Base-by-base conservation (phyloP, 2,888 invertebrate species). In the Platycheirus albimanus region DNA sequence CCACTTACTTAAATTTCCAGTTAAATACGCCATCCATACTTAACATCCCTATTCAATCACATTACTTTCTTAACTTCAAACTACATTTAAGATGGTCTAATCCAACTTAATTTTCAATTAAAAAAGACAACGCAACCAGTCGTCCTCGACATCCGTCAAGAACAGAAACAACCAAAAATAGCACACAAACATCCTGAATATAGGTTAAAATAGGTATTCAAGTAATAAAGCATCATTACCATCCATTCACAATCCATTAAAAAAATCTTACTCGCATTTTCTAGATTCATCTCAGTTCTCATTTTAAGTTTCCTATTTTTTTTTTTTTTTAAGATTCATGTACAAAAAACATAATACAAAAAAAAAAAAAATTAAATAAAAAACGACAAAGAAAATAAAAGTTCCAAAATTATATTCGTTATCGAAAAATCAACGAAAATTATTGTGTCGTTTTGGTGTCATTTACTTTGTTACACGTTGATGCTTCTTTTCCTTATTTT, bases 341-440 rank as follows among this genome's bases (percentile, higher is more conserved):
- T n/a, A n/a, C n/a, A n/a, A 56, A 56, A 28, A 43, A 43, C 4
- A 17, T 38, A 38, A 15, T 58, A 41, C 20, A 61, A 30, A 33
- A 33, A 11, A n/a, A 28, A 30, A 11, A 15, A 0, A 43, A 58
- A 17, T 19, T n/a, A 24, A 45, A 17, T 20, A 54, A 33, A 20
- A 15, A 47, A 69, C 47, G 51, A 52, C 1, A 15, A 41, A 30
- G n/a, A 43, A 66, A 43, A 67, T 45, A 63, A 79, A 66, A 67
- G 52, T 52, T 17, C 47, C 30, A 61, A 38, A 67, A 72, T 51
- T 72, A 49, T 74, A 74, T 79, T 67, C 67, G 66, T 54, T 79
- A 67, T 79, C 72, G 66, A 24, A 72, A 72, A 78, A 67, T 78
- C 72, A 67, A 78, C 58, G 38, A 67, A 78, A 72, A 52, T 61